phyloP scores from a whole-genome alignment of 2,888 invertebrate genomes.

The Synergus itoensis region DNA sequence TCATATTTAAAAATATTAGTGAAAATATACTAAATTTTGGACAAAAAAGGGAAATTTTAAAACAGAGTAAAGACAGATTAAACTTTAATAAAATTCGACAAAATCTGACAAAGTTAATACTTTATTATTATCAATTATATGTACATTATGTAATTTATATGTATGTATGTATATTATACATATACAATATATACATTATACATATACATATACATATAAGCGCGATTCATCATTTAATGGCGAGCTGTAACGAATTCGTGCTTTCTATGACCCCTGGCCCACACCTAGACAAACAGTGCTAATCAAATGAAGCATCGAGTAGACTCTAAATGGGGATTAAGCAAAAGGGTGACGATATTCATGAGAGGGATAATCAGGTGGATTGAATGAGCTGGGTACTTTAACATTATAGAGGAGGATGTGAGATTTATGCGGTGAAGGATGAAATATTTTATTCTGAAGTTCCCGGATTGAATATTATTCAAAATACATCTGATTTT shows the following conservation, averaged over 20 bases:
- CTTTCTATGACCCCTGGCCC: slow-evolving; percentile 8
- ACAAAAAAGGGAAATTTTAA: no score
- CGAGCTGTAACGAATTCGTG: slow-evolving; percentile 23
- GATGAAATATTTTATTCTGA: background rate
- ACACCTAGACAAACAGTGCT: slow-evolving; percentile 28
- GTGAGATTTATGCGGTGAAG: background rate
- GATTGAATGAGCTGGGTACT: slow-evolving; percentile 26
- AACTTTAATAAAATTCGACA: no score
- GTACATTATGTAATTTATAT: background rate
- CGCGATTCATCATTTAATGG: background rate
- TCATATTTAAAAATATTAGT: no score
- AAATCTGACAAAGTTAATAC: no score
- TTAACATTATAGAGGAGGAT: slow-evolving; percentile 14
- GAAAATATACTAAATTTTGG: no score
- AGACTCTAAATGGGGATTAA: slow-evolving; percentile 28
- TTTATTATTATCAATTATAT: background rate
- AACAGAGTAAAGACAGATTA: no score
- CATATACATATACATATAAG: no score
- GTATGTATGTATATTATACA: background rate
- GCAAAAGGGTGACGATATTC: slow-evolving; percentile 22
- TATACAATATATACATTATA: no score
- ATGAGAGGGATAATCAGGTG: slow-evolving; percentile 40
- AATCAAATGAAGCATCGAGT: slow-evolving; percentile 40
- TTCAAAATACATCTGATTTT: no score
- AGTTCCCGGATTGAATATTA: background rate